phyloP scores from a whole-genome alignment of 2,797 vertebrate species.

The Neopelma chrysocephalum region DNA sequence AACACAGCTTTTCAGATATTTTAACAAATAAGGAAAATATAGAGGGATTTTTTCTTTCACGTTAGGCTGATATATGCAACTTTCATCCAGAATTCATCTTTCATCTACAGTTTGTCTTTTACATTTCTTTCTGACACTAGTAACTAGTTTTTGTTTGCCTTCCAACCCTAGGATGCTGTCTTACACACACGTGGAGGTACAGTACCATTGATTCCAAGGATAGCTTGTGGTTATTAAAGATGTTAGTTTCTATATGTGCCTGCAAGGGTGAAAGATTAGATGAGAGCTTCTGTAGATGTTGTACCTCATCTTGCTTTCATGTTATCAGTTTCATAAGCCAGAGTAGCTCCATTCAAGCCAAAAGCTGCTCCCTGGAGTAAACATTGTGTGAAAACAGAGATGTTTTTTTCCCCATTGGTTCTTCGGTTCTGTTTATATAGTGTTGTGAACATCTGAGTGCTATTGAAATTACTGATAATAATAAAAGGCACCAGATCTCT shows the following conservation, averaged over 20 bases:
- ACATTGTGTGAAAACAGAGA: not conserved
- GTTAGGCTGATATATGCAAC: not conserved
- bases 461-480: not conserved
- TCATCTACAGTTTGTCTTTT: not conserved
- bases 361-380: not conserved
- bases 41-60: fast-evolving
- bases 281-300: not conserved
- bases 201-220: not conserved
- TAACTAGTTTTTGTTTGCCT: not conserved
- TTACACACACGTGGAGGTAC: fast-evolving
- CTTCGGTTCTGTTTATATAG: not conserved
- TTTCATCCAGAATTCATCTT: fast-evolving
- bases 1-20: not conserved
- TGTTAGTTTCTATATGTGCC: not conserved
- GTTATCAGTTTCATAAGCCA: slow-evolving; percentile 15
- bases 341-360: not conserved
- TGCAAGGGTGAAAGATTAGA: not conserved
- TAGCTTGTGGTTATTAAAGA: not conserved
- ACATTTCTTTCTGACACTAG: not conserved
- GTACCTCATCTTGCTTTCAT: not conserved
- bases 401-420: not conserved
- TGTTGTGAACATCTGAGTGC: not conserved
- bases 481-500: not conserved
- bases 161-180: not conserved
- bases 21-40: not conserved